phyloP scores from a whole-genome alignment of 2,113 vertebrate genomes.

The Macheiramphus alcinus region DNA sequence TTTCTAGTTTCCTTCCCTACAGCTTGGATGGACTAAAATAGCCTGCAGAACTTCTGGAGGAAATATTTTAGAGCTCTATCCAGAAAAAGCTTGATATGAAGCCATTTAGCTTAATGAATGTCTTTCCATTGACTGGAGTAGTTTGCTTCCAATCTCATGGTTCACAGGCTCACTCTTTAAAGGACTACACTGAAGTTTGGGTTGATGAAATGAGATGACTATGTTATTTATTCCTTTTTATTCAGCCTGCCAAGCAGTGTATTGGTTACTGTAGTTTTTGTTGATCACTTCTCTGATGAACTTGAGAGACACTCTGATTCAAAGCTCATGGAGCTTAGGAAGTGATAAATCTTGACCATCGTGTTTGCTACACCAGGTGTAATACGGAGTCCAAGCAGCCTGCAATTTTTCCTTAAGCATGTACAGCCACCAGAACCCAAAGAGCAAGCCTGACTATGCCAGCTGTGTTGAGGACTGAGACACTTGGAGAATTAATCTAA shows the following conservation, averaged over 20 bases:
- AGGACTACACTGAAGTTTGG: neutral
- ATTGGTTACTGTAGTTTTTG: neutral
- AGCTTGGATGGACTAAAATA: neutral
- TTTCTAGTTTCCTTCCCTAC: constrained; percentile 25
- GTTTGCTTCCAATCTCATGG: neutral
- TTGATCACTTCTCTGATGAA: neutral
- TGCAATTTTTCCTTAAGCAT: neutral
- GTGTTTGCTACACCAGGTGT: neutral
- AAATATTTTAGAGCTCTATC: constrained; percentile 21
- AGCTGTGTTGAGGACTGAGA: neutral
- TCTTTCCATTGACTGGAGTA: constrained; percentile 6
- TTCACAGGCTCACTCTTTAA: neutral
- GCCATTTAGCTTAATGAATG: constrained; percentile 10
- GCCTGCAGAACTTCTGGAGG: constrained; percentile 2
- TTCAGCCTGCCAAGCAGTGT: neutral
- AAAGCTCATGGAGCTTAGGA: neutral
- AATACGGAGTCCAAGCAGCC: neutral
- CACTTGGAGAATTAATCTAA: neutral
- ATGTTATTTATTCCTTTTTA: neutral
- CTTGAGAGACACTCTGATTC: neutral
- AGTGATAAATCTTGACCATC: neutral
- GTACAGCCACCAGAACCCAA: neutral
- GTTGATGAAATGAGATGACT: neutral
- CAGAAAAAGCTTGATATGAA: constrained; percentile 25
- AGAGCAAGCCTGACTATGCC: neutral